Percentiles rank a stretch among this genome's conserved stretches.
These are phyloP conservation scores for Lepilemur septentrionalis DNA, from an alignment of 2,797 vertebrate genomes.

Conservation along the genomic window DNA sequence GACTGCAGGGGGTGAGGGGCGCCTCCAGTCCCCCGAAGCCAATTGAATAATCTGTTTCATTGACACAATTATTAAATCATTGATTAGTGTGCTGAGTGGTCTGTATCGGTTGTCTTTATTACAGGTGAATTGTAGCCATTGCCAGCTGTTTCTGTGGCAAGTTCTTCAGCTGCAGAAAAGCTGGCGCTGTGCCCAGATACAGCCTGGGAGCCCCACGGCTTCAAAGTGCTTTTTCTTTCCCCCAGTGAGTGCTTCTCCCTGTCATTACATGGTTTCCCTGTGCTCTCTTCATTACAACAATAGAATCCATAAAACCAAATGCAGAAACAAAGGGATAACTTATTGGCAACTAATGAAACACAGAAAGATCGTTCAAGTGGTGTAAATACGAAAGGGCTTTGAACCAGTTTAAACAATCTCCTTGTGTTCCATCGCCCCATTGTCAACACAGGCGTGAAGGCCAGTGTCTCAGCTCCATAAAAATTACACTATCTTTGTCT, in stretches of 20 bases:
- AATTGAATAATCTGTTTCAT: conserved; percentile 76
- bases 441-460: conserved; percentile 20
- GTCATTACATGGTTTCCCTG: conserved; percentile 77
- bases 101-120: conserved; percentile 68
- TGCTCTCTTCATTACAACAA: conserved; percentile 73
- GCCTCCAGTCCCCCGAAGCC: conserved; percentile 39
- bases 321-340: conserved; percentile 77
- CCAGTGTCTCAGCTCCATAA: background rate
- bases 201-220: conserved; percentile 70
- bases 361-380: conserved; percentile 27
- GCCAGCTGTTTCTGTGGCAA: conserved; percentile 73
- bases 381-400: conserved; percentile 35
- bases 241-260: conserved; percentile 73
- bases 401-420: conserved; percentile 14
- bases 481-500: background rate
- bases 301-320: conserved; percentile 77
- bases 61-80: conserved; percentile 81
- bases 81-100: conserved; percentile 71
- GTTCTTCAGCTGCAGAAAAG: conserved; percentile 58
- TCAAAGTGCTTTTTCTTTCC: conserved; percentile 75
- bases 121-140: conserved; percentile 77
- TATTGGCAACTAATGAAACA: conserved; percentile 69
- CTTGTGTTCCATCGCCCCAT: background rate
- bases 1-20: background rate
- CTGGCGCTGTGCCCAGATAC: conserved; percentile 80